Base-by-base conservation (phyloP, 2,888 invertebrate species). In the Tetropium fuscum region DNA sequence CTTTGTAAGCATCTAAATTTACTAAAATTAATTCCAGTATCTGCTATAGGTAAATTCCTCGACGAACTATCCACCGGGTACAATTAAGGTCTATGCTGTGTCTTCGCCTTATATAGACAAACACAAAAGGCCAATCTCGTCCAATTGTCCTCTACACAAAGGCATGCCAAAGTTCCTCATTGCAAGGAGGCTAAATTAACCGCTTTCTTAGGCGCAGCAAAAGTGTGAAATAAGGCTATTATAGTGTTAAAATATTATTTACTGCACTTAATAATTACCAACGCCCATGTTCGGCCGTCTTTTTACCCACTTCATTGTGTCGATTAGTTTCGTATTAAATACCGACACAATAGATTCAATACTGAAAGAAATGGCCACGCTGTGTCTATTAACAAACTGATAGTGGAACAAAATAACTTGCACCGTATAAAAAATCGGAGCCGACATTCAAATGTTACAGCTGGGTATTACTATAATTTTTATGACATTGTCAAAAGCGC, bases 171-270 rank as follows among this genome's bases (percentile, higher is more conserved):
- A 30, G 44, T 15, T 15, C 34, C n/a, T 34, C 47, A 11, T 11
- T 27, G 5, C 19, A 32, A 47, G 34, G 13, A 34, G 34, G 18
- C 20, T 32, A 13, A 20, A 32, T 32, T 32, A 11, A 38, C 16
- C 13, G 18, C 32, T 44, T 44, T 45, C 45, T 45, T 30, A n/a
- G 32, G 10, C 10, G 19, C 47, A 47, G 32, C 34, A 19, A n/a
- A n/a, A 20, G 34, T 47, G 32, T 34, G 47, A 47, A 47, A 47
- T 47, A 19, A 47, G 13, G 32, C 10, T 11, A 32, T 34, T 25
- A 25, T 47, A 13, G 25, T 25, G 15, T 47, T 47, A 34, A 47
- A n/a, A 32, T 19, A 34, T 47, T 34, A 25, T 47, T 32, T 44
- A 27, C 16, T 44, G 27, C 44, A 44, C 11, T 8, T 38, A 18